These are phyloP conservation scores for Globodera ellingtonae DNA, from an alignment of 1,140 invertebrate genomes.

Conservation along the genomic window DNA sequence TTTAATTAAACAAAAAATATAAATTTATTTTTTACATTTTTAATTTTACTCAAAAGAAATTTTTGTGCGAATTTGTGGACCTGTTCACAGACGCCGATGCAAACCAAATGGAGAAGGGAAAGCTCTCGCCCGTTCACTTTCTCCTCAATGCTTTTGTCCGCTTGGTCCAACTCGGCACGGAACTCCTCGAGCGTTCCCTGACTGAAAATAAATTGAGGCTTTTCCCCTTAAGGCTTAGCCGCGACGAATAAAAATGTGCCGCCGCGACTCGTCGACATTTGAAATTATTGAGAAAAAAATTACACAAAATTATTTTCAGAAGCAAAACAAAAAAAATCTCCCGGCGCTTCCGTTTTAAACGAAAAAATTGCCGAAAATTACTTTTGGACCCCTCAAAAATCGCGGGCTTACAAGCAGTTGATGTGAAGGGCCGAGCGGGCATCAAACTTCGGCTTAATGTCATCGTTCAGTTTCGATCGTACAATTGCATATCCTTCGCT, in stretches of 20 bases:
- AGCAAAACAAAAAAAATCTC: too few species aligned
- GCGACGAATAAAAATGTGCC: too few species aligned
- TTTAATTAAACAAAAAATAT: conserved; percentile 24
- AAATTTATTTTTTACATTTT: neutral
- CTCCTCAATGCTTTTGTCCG: conserved; percentile 37
- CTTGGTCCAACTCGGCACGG: conserved; percentile 25
- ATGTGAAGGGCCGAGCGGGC: conserved; percentile 36
- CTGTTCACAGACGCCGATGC: conserved; percentile 56
- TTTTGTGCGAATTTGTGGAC: conserved; percentile 31
- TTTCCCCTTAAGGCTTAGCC: neutral
- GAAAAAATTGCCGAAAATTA: neutral
- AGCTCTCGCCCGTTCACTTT: conserved; percentile 49
- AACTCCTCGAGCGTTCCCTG: conserved; percentile 47
- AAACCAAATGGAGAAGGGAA: conserved; percentile 59
- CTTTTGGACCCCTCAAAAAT: neutral
- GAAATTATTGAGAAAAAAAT: too few species aligned
- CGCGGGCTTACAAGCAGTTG: conserved; percentile 39
- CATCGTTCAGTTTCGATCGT: conserved; percentile 52
- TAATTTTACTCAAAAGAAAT: neutral
- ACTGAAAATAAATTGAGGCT: conserved; percentile 30
- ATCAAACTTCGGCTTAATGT: conserved; percentile 54
- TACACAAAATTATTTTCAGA: too few species aligned
- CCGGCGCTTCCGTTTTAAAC: neutral
- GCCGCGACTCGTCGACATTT: too few species aligned
- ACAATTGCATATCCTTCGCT: conserved; percentile 53